A percentile compares a stretch with the other conserved stretches of the same genome.
These are phyloP conservation scores for Solea senegalensis DNA, from an alignment of 2,113 vertebrate genomes.

Conservation along the genomic window DNA sequence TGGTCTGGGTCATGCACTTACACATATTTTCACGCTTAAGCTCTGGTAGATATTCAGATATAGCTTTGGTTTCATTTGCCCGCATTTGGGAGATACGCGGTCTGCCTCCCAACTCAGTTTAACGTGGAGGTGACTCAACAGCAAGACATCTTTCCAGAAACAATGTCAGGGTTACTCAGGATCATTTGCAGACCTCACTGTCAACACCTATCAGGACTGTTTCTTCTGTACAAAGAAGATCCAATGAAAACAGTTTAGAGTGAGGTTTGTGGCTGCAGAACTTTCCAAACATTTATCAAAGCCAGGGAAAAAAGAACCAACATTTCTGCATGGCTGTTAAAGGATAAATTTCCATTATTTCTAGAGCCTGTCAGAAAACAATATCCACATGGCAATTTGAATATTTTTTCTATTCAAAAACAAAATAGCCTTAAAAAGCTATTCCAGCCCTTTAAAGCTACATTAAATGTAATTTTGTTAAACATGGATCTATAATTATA, in stretches of 20 bases:
- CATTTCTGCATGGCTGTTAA: not conserved
- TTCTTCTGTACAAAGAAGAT: not conserved
- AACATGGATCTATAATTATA: too few relatives aligned
- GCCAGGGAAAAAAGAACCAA: not conserved
- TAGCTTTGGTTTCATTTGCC: not conserved
- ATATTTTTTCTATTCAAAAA: too few relatives aligned
- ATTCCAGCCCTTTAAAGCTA: too few relatives aligned
- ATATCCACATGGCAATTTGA: too few relatives aligned
- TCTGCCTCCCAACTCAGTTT: not conserved
- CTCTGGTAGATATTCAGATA: not conserved
- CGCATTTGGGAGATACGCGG: not conserved
- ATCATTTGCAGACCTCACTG: not conserved
- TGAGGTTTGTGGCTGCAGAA: slow-evolving; percentile 3
- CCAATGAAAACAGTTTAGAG: not conserved
- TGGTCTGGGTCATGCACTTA: not conserved
- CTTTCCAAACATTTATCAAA: slow-evolving; percentile 15
- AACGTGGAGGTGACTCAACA: not conserved
- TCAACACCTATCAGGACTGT: not conserved
- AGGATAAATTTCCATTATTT: too few relatives aligned
- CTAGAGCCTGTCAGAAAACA: not conserved
- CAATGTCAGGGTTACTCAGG: not conserved
- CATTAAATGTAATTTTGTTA: too few relatives aligned
- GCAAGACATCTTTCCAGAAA: not conserved
- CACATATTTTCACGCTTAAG: not conserved
- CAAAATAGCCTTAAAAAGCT: too few relatives aligned